Conservation (phyloP, 1,140 invertebrate species). For the Ladona fulva region DNA sequence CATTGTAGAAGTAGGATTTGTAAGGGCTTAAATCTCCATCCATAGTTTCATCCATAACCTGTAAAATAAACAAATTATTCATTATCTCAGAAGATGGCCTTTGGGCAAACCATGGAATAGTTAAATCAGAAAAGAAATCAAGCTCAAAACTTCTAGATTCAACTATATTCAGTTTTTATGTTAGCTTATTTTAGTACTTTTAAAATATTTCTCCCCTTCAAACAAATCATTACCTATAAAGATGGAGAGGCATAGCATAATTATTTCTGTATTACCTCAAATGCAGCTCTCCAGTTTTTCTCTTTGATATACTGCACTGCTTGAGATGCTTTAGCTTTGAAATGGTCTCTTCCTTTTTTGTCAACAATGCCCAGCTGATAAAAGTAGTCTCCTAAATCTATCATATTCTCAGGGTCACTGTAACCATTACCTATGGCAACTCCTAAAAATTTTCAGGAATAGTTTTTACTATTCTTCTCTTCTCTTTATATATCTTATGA, state of each 20-base stretch:
- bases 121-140: too few species aligned
- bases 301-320: slow-evolving; percentile 37
- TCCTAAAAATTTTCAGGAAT: slow-evolving; percentile 26
- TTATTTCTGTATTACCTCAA: slow-evolving; percentile 40
- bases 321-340: slow-evolving; percentile 49
- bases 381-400: slow-evolving; percentile 69
- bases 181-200: too few species aligned
- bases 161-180: too few species aligned
- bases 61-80: neutral
- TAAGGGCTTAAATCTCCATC: slow-evolving; percentile 55
- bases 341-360: slow-evolving; percentile 46
- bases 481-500: too few species aligned
- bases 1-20: slow-evolving; percentile 61
- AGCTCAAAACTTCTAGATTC: too few species aligned
- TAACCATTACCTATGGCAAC: slow-evolving; percentile 80
- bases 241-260: too few species aligned
- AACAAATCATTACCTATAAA: too few species aligned
- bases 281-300: slow-evolving; percentile 53
- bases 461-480: too few species aligned
- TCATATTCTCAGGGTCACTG: slow-evolving; percentile 68
- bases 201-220: too few species aligned
- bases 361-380: slow-evolving; percentile 74
- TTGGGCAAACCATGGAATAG: too few species aligned
- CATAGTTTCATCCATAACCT: slow-evolving; percentile 52
- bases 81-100: too few species aligned